These are phyloP conservation scores for Drosophila arawakana DNA, from an alignment of 1,140 invertebrate genomes.

Conservation along the genomic window DNA sequence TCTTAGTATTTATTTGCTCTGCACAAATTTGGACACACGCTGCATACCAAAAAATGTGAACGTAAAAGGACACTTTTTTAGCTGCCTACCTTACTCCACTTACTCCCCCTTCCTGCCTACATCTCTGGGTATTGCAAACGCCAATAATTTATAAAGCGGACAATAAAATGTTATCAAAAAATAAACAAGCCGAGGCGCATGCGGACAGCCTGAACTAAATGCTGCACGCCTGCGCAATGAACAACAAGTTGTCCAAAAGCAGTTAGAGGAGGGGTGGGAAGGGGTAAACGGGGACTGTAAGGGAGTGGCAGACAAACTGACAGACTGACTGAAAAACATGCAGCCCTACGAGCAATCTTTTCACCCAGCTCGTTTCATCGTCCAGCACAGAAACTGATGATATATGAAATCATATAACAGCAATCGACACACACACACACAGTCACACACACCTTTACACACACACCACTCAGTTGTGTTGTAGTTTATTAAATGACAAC, in stretches of 20 bases:
- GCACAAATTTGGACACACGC: slow-evolving; percentile 80
- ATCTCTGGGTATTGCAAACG: slow-evolving; percentile 50
- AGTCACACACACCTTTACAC: slow-evolving; percentile 37
- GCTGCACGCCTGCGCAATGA: slow-evolving; percentile 81
- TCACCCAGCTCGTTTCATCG: slow-evolving; percentile 5
- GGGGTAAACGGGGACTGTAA: not conserved
- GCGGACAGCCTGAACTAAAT: slow-evolving; percentile 82
- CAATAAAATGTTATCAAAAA: slow-evolving; percentile 83
- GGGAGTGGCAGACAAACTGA: slow-evolving; percentile 1
- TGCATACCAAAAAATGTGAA: slow-evolving; percentile 73
- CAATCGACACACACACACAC: slow-evolving; percentile 66
- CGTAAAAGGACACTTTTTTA: slow-evolving; percentile 80
- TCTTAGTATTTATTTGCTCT: slow-evolving; percentile 65
- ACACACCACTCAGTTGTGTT: slow-evolving; percentile 52
- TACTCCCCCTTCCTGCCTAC: slow-evolving; percentile 1
- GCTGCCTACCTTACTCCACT: slow-evolving; percentile 23
- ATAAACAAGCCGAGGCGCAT: slow-evolving; percentile 42
- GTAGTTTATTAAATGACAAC: slow-evolving; percentile 81
- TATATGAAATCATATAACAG: slow-evolving; percentile 83
- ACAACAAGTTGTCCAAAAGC: slow-evolving; percentile 48
- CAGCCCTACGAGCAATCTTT: slow-evolving; percentile 37
- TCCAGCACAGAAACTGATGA: slow-evolving; percentile 53
- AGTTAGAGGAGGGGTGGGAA: not conserved
- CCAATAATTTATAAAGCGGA: slow-evolving; percentile 83
- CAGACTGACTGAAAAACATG: not conserved